Conservation (phyloP, 2,113 vertebrate species). For the Malurus cyaneus region DNA sequence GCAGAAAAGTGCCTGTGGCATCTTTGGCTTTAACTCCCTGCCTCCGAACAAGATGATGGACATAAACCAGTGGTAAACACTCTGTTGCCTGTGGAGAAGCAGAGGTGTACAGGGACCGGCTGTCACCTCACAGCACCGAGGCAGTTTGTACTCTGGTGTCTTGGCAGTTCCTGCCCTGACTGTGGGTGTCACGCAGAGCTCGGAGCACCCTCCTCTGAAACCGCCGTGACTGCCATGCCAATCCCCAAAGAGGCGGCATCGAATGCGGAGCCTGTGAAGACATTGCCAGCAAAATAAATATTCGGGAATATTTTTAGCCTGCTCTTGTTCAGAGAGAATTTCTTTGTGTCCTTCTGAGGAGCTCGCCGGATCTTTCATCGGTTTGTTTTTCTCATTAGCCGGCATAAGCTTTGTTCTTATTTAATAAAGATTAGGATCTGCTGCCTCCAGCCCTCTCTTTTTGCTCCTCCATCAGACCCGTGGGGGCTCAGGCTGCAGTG, state of each 20-base stretch:
- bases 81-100: neutral
- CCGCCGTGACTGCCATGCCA: neutral
- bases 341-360: conserved; percentile 70
- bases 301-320: conserved; percentile 63
- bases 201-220: conserved; percentile 7
- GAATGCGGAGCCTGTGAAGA: conserved; percentile 46
- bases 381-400: conserved; percentile 74
- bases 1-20: neutral
- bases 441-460: conserved; percentile 69
- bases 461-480: conserved; percentile 61
- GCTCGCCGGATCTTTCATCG: conserved; percentile 66
- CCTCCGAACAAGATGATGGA: neutral
- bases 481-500: conserved; percentile 51
- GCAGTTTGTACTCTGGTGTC: rapidly evolving
- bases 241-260: neutral
- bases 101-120: neutral
- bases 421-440: conserved; percentile 77
- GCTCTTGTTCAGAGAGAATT: conserved; percentile 63
- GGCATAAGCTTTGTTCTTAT: conserved; percentile 73
- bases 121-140: rapidly evolving
- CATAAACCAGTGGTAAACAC: neutral
- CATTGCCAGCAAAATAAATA: conserved; percentile 60
- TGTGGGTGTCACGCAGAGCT: neutral
- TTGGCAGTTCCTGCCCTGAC: neutral
- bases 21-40: neutral